Evolutionary conservation across 2,797 vertebrate species (phyloP), one percentile per base, ranked within the genome.

Genomic region (Scolopax bukidnonensis): DNA sequence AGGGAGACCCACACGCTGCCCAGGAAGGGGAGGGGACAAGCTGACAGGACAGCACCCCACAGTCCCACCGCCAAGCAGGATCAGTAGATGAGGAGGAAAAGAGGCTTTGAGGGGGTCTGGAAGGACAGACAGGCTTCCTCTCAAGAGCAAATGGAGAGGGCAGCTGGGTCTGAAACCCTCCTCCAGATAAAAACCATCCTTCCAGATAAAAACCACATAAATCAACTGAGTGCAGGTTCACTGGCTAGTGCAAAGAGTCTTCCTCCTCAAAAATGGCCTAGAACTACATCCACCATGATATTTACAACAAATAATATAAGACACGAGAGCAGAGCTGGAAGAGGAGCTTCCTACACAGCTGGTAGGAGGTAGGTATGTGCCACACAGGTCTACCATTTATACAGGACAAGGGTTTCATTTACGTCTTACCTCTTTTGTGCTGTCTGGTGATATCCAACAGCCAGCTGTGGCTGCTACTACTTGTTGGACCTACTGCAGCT

Each of bases 1-100:
- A 59, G 14, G 50, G 14, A 60, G 7, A 63, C 12, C 33, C 56
- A 38, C 0, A 1, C 0, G 0, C 48, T 68, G 32, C 60, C 38
- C 5, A 2, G 43, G 21, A 68, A 73, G 13, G 19, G 54, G 4
- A 30, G 7, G 14, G 24, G 7, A 65, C 0, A 3, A 81, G 53
- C 7, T 4, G 3, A 23, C 0, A 1, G n/a, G 57, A 56, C 33
- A 54, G 79, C 17, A 75, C 18, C 21, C 28, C 25, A 15, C 13
- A 76, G 51, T 80, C 11, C 21, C 47, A 70, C 57, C 1, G 6
- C 27, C 28, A 36, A 53, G 27, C 7, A 7, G 51, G 24, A 33
- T 7, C 2, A 0, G 47, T 25, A 24, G 51, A 33, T 45, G 27
- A 32, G 10, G 13, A 15, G 23, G 8, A 41, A 59, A 74, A 80